These are phyloP conservation scores for Corythoichthys intestinalis DNA, from an alignment of 2,113 vertebrate species.

Conservation along the genomic window DNA sequence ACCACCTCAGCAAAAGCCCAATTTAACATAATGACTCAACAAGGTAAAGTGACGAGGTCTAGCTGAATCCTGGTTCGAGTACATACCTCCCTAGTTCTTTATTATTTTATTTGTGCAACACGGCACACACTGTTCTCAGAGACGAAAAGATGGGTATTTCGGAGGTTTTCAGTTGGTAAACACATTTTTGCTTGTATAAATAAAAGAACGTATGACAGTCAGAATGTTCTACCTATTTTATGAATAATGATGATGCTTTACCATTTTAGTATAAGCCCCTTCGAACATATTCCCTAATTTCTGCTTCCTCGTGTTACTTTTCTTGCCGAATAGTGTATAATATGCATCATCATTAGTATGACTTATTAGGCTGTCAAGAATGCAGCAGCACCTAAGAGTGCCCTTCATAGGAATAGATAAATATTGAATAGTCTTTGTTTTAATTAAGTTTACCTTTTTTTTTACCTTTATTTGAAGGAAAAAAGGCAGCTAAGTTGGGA, in stretches of 20 bases:
- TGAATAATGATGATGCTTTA: neutral
- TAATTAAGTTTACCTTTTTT: neutral
- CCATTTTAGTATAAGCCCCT: neutral
- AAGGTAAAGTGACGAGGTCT: slow-evolving; percentile 7
- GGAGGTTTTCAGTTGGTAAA: too few species aligned
- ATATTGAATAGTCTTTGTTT: slow-evolving; percentile 1
- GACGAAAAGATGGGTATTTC: neutral
- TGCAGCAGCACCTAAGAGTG: neutral
- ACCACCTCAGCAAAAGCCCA: slow-evolving; percentile 53
- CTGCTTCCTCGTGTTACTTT: neutral
- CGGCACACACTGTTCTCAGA: neutral
- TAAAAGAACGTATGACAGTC: neutral
- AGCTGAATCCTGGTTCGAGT: neutral
- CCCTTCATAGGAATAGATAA: neutral
- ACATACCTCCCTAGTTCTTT: neutral
- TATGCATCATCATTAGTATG: slow-evolving; percentile 2
- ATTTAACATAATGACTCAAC: slow-evolving; percentile 28
- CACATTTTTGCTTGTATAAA: neutral
- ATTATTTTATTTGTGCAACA: neutral
- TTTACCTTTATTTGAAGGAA: too few species aligned
- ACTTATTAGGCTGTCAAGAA: neutral
- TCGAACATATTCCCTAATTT: neutral
- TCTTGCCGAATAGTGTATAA: neutral
- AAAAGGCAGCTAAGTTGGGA: neutral
- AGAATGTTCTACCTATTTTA: neutral